Evolutionary conservation across 1,140 invertebrate species (phyloP).

Genomic region (Pseudomyrmex pallidus): DNA sequence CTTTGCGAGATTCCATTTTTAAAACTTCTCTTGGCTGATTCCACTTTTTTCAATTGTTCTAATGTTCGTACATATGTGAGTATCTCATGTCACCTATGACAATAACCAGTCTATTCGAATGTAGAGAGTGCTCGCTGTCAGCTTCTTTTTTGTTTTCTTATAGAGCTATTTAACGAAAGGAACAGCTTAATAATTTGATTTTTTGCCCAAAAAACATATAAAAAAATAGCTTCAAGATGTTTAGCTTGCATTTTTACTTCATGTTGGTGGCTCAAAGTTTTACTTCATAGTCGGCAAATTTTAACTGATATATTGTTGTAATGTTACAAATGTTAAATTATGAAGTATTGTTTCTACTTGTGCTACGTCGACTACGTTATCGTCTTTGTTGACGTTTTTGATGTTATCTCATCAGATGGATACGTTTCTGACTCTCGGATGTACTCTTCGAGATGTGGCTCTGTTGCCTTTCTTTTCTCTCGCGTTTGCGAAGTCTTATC

Average conservation of each 20-base stretch:
- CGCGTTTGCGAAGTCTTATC: not conserved
- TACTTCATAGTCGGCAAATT: not conserved
- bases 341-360: not conserved
- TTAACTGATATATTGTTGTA: not conserved
- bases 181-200: constrained; percentile 4
- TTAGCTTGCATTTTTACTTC: not conserved
- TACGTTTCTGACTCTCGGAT: not conserved
- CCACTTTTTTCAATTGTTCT: not conserved
- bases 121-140: constrained; percentile 28
- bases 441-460: constrained; percentile 9
- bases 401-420: not conserved
- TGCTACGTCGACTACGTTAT: not conserved
- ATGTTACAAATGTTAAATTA: constrained; percentile 31
- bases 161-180: not conserved
- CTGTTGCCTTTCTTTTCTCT: not conserved
- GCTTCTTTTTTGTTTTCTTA: constrained; percentile 19
- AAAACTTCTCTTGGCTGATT: not conserved
- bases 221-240: not conserved
- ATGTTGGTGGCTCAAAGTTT: not conserved
- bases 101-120: constrained; percentile 24
- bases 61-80: not conserved
- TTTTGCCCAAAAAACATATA: not conserved
- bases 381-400: not conserved
- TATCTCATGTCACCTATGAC: not conserved
- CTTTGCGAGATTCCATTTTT: not conserved